Evolutionary conservation across 2,888 invertebrate genomes (phyloP), one percentile per base, ranked within the genome.

Genomic region (Oxycera nigricornis): DNA sequence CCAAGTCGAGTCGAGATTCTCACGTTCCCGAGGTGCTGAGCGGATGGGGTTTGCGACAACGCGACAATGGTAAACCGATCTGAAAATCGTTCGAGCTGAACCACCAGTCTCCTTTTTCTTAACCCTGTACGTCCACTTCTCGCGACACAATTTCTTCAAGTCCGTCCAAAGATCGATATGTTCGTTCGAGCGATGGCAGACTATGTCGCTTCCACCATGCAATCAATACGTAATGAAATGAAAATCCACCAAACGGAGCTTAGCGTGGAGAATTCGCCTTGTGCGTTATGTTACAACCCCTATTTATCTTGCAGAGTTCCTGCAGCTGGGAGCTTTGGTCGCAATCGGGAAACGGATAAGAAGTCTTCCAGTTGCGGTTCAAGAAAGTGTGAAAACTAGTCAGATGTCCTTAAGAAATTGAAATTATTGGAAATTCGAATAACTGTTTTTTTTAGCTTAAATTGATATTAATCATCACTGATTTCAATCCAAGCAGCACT

Each of bases 141-240:
- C 70, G 31, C 70, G 70, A 70, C 9, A 55, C 30, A 35, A 52
- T 22, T 70, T 52, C 70, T 31, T 52, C 11, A 22, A 31, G 31
- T 55, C 30, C 46, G 22, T 11, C 65, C 52, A 31, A 35, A 41
- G 55, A 70, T 70, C 70, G 70, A 70, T 70, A 70, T 70, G 55
- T 31, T 55, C 70, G 52, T 70, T 61, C 30, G 17, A 41, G 50
- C 73, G 22, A 73, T 73, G 73, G 73, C 62, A 73, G 73, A 73
- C 73, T 46, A 50, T 73, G 73, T 61, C 73, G 50, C 61, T 50
- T 61, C 73, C 61, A 61, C 41, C 61, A 50, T 28, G 22, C 73
- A 73, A 73, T 73, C 73, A 39, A 73, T 73, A 46, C 73, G 50
- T 62, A 73, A 73, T 73, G 73, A 73, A 73, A 73, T 73, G 61